Percentiles rank a stretch among this genome's conserved stretches.
Evolutionary conservation across 2,888 invertebrate genomes (phyloP).

Genomic region (Phalera bucephala): DNA sequence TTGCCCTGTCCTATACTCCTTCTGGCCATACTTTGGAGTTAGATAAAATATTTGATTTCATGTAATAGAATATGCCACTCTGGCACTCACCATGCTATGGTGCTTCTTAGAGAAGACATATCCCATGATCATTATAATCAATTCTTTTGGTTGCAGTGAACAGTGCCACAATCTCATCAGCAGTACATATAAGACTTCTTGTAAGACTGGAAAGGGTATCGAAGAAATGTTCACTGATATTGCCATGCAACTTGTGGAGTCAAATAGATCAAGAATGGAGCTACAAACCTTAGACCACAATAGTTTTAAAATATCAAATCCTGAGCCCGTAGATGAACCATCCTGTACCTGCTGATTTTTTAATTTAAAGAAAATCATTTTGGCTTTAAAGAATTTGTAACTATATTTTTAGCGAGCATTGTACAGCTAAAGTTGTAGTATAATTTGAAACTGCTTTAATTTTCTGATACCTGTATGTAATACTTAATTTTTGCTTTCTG

Average conservation of each 20-base stretch:
- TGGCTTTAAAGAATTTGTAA: background rate
- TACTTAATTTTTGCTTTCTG: no score
- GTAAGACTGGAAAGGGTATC: constrained; percentile 93
- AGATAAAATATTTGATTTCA: no score
- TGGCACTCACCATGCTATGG: no score
- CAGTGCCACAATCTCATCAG: constrained; percentile 96
- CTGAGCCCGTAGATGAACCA: constrained; percentile 81
- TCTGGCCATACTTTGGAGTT: no score
- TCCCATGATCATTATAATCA: no score
- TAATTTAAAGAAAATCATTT: background rate
- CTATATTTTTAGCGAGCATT: background rate
- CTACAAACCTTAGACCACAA: constrained; percentile 90
- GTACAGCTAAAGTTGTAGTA: no score
- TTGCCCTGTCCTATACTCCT: no score
- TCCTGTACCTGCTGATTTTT: constrained; percentile 64
- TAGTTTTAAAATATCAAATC: constrained; percentile 88
- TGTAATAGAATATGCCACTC: no score
- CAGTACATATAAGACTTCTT: constrained; percentile 94
- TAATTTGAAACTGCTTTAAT: no score
- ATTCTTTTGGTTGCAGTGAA: constrained; percentile 85
- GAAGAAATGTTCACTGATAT: constrained; percentile 96
- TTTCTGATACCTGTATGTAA: no score
- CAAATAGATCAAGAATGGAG: constrained; percentile 92
- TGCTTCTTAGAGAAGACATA: no score
- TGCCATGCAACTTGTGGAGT: constrained; percentile 89